A percentile compares a stretch with the other conserved stretches of the same genome.
Evolutionary conservation across 1,140 invertebrate genomes (phyloP).

Genomic region (Drosophila equinoxialis): DNA sequence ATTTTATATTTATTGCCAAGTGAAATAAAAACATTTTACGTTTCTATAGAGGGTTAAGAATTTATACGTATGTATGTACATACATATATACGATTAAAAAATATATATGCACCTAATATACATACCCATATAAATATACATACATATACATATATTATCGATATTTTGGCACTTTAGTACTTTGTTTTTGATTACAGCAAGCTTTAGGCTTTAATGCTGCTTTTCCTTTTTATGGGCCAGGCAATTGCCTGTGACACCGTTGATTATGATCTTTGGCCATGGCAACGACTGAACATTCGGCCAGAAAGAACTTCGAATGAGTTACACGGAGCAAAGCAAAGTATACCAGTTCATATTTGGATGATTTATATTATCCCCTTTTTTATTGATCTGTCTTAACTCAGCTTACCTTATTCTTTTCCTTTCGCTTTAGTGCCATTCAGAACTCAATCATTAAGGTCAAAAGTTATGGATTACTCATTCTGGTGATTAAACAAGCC

Average conservation of each 20-base stretch:
- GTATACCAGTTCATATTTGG: no score
- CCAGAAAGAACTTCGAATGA: neutral
- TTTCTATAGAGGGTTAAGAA: conserved; percentile 10
- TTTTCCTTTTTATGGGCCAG: neutral
- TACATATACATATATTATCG: conserved; percentile 37
- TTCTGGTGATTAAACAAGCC: no score
- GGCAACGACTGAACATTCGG: neutral
- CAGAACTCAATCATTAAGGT: no score
- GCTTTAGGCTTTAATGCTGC: conserved; percentile 1
- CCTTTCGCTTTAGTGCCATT: no score
- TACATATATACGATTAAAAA: conserved; percentile 22
- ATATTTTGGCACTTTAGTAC: conserved; percentile 43
- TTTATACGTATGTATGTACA: neutral
- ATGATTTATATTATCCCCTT: no score
- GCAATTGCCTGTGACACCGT: neutral
- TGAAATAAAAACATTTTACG: conserved; percentile 29
- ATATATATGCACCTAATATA: conserved; percentile 41
- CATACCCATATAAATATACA: conserved; percentile 13
- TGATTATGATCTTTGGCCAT: neutral
- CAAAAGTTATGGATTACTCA: no score
- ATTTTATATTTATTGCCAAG: conserved; percentile 47
- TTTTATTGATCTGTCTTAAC: no score
- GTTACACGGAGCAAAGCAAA: neutral
- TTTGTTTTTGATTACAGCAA: conserved; percentile 24
- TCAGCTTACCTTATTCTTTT: no score